Evolutionary conservation across 2,888 invertebrate species (phyloP), one percentile per base, ranked within the genome.

Genomic region (Eretmocerus hayati): DNA sequence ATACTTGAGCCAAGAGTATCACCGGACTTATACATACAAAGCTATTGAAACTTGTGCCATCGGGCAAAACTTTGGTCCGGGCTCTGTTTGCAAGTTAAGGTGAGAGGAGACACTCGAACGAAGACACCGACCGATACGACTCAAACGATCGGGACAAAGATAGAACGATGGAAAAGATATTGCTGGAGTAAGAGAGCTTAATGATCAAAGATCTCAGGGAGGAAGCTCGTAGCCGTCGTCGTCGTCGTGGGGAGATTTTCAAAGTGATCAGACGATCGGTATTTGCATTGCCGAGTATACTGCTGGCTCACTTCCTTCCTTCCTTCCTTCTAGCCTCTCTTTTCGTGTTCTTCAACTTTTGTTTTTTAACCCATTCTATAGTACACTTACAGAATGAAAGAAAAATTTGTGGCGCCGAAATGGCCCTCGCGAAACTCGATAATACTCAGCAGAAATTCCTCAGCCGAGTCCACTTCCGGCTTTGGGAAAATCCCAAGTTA

Each of bases 41-140:
- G 41, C 46, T 21, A 49, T 53, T 38, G 53, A 53, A 53, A 53
- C 53, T 53, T 41, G n/a, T n/a, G 20, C 9, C 20, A 19, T n/a
- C n/a, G 38, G 32, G 39, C 20, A 48, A 53, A 53, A 36, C 49
- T 53, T 42, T 49, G 39, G 33, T 40, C 41, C 37, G 38, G 18
- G 31, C 21, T 5, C 26, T 42, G 36, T 40, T 37, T 36, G 40
- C 33, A 22, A 22, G 41, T 20, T 22, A 40, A 22, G 20, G 20
- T 6, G 35, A 32, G 37, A 21, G 21, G 41, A 42, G 42, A 42
- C 30, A 41, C 42, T 46, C 45, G 30, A 36, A 23, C 30, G 33
- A 33, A 35, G 30, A 33, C n/a, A n/a, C n/a, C n/a, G n/a, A n/a
- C n/a, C n/a, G n/a, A n/a, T n/a, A n/a, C n/a, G n/a, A n/a, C n/a